phyloP scores from a whole-genome alignment of 2,888 invertebrate species.

The Meiosimyza decipiens region DNA sequence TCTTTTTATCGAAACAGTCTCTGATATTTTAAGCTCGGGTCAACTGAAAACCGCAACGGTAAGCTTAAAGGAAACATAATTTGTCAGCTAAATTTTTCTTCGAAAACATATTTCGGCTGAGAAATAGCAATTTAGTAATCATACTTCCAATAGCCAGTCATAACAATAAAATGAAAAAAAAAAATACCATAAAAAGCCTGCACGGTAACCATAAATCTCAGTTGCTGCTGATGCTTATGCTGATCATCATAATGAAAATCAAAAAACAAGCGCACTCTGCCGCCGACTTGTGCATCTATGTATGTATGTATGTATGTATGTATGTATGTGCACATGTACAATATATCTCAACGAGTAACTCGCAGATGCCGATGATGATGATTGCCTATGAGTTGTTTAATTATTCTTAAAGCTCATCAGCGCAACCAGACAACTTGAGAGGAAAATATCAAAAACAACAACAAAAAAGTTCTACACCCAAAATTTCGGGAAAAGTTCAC shows the following conservation, averaged over 20 bases:
- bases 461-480: not conserved
- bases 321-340: not conserved
- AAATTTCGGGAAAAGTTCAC: slow-evolving; percentile 18
- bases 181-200: no score
- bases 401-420: slow-evolving; percentile 37
- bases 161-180: no score
- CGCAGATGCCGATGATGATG: slow-evolving; percentile 25
- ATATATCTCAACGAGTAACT: slow-evolving; percentile 11
- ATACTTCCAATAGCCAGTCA: no score
- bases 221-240: not conserved
- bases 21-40: no score
- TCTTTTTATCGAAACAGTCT: no score
- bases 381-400: slow-evolving; percentile 39
- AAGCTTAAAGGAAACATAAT: no score
- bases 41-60: no score
- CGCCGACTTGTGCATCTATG: not conserved
- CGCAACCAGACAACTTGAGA: slow-evolving; percentile 14
- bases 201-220: slow-evolving; percentile 9
- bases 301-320: not conserved
- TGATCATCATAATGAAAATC: not conserved
- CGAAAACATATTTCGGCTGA: no score
- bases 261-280: not conserved
- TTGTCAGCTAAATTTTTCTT: no score
- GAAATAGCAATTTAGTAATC: no score
- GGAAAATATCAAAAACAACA: no score